Evolutionary conservation across 1,140 invertebrate genomes (phyloP).

Genomic region (Brachionus rubens): DNA sequence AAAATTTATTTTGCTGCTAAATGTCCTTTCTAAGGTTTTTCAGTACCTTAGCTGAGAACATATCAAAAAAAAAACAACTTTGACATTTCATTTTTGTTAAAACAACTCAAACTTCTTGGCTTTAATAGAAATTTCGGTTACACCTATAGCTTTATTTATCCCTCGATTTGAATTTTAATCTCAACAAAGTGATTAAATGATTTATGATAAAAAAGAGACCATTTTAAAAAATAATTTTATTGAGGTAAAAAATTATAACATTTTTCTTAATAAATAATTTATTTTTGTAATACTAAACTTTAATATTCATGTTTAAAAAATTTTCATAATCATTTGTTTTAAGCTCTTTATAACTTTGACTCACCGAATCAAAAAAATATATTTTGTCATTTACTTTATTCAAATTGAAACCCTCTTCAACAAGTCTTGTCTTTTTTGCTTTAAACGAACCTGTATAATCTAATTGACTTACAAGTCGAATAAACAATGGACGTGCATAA

Average conservation of each 20-base stretch:
- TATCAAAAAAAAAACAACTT: no score
- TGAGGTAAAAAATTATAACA: not conserved
- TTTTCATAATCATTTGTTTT: not conserved
- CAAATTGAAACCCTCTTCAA: slow-evolving; percentile 3
- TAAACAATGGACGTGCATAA: slow-evolving; percentile 29
- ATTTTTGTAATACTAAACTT: not conserved
- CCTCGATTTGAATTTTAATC: no score
- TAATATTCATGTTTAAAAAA: not conserved
- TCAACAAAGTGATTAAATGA: no score
- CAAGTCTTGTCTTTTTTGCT: slow-evolving; percentile 39
- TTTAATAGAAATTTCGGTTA: no score
- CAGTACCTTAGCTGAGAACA: no score
- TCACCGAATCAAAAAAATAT: not conserved
- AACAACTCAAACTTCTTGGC: no score
- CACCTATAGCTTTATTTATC: no score
- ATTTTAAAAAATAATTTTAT: no score
- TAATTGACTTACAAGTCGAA: slow-evolving; percentile 19
- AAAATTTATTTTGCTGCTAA: no score
- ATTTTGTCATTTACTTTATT: slow-evolving; percentile 5
- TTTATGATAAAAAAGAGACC: no score
- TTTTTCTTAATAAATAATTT: not conserved
- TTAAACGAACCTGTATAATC: slow-evolving; percentile 42
- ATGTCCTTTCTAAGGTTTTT: no score
- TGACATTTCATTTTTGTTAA: no score
- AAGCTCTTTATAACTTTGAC: slow-evolving; percentile 24